Conservation (phyloP, 2,797 vertebrate species). For the Otolemur crassicaudatus region DNA sequence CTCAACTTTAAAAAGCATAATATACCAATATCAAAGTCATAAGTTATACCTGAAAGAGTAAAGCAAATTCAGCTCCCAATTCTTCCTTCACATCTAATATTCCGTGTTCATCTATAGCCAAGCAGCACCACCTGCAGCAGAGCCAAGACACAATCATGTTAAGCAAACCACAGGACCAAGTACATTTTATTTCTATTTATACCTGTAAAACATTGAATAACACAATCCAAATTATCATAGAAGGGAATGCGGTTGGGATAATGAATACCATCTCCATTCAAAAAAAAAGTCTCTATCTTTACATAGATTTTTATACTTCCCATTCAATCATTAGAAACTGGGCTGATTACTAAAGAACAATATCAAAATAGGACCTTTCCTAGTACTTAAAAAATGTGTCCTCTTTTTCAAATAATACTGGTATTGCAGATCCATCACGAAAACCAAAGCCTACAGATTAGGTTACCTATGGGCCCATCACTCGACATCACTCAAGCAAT, state of each 20-base stretch:
- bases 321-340: background rate
- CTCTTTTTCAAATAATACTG: background rate
- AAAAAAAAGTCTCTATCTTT: background rate
- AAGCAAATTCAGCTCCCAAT: background rate
- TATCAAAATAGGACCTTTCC: background rate
- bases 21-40: background rate
- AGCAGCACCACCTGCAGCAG: background rate
- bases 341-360: background rate
- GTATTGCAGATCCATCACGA: background rate
- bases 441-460: constrained; percentile 1
- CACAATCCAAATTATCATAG: background rate
- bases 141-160: background rate
- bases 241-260: background rate
- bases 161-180: background rate
- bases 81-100: background rate
- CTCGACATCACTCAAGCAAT: background rate
- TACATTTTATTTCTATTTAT: background rate
- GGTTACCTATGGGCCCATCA: background rate
- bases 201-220: background rate
- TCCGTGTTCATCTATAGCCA: background rate
- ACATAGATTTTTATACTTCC: constrained; percentile 1
- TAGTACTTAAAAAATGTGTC: background rate
- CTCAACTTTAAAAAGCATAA: background rate
- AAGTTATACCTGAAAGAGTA: background rate
- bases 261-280: background rate